phyloP scores from a whole-genome alignment of 1,140 invertebrate genomes.

The Drosophila rufa region DNA sequence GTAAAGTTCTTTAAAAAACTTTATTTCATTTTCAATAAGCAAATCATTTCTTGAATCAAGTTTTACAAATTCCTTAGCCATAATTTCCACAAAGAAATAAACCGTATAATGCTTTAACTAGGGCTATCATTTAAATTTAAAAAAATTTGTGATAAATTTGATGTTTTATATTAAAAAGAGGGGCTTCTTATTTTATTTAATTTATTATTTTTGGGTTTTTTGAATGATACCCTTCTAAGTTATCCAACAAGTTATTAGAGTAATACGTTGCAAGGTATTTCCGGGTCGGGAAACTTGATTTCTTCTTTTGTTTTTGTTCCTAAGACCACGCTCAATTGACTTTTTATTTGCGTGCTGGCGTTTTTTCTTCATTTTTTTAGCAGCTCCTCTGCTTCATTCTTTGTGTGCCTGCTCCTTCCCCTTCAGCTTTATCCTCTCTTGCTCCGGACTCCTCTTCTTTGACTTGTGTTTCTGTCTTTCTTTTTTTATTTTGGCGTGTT shows the following conservation, averaged over 20 bases:
- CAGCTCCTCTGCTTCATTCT: conserved; percentile 23
- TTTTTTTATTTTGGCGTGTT: conserved; percentile 68
- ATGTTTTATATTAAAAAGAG: too few species aligned
- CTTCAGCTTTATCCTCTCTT: conserved; percentile 24
- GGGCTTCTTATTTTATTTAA: too few species aligned
- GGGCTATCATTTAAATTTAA: too few species aligned
- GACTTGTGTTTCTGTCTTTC: conserved; percentile 36
- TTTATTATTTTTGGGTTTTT: not conserved
- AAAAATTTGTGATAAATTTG: too few species aligned
- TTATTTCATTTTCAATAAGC: too few species aligned
- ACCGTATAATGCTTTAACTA: too few species aligned
- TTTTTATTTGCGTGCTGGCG: conserved; percentile 56
- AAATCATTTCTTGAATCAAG: too few species aligned
- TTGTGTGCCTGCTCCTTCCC: conserved; percentile 32
- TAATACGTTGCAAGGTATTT: not conserved
- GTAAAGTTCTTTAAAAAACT: too few species aligned
- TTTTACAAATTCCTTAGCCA: too few species aligned
- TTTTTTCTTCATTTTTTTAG: conserved; percentile 26
- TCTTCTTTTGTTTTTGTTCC: conserved; percentile 56
- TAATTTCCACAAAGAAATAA: too few species aligned
- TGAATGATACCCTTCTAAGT: not conserved
- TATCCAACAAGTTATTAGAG: too few species aligned
- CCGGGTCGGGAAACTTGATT: not conserved
- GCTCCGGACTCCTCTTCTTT: conserved; percentile 16
- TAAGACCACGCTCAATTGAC: conserved; percentile 75